Evolutionary conservation across 2,797 vertebrate genomes (phyloP).

Genomic region (Pterois miles): DNA sequence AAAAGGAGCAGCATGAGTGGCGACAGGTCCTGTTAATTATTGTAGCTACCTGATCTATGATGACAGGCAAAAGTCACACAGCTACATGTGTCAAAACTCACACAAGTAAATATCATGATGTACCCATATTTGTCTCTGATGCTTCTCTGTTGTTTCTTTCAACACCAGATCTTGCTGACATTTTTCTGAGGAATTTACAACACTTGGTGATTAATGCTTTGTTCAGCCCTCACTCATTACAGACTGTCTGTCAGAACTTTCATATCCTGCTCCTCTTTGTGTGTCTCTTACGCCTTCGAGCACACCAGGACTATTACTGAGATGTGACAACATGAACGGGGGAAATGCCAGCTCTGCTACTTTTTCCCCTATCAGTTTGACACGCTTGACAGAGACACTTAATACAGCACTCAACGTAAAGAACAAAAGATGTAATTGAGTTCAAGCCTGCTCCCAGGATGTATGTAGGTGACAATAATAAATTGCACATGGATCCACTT

Average conservation of each 20-base stretch:
- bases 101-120: conserved; percentile 23
- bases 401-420: conserved; percentile 70
- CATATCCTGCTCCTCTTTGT: conserved; percentile 28
- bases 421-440: conserved; percentile 67
- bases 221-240: conserved; percentile 51
- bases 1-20: neutral
- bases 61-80: conserved; percentile 11
- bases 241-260: conserved; percentile 48
- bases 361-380: conserved; percentile 54
- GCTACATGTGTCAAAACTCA: conserved; percentile 30
- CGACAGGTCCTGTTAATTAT: neutral
- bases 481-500: conserved; percentile 69
- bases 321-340: conserved; percentile 24
- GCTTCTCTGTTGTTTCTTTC: conserved; percentile 7
- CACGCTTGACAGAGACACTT: conserved; percentile 64
- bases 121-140: conserved; percentile 1
- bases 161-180: conserved; percentile 32
- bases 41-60: neutral
- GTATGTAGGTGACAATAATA: conserved; percentile 71
- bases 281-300: conserved; percentile 18
- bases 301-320: conserved; percentile 2
- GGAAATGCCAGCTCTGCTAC: conserved; percentile 1
- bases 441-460: conserved; percentile 64
- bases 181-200: conserved; percentile 39
- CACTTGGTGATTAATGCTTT: conserved; percentile 57